phyloP scores from a whole-genome alignment of 2,888 invertebrate species.

The Ophion costatus region DNA sequence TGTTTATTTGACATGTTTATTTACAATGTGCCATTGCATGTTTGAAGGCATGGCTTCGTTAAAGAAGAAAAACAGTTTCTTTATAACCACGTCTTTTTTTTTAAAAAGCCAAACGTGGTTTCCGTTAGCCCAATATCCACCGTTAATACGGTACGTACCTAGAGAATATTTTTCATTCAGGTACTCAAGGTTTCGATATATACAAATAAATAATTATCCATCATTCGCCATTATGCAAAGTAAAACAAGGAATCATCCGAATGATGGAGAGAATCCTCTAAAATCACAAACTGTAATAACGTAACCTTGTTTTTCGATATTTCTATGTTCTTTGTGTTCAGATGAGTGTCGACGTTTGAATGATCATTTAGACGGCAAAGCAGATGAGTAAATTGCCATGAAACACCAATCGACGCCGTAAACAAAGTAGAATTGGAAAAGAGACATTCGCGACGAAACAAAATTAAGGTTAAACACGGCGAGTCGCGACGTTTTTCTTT shows the following conservation, averaged over 20 bases:
- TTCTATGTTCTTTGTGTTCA: neutral
- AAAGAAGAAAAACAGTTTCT: no score
- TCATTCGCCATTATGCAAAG: neutral
- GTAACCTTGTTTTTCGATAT: neutral
- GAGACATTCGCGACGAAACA: neutral
- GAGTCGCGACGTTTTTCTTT: conserved; percentile 1
- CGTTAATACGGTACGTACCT: neutral
- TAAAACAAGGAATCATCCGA: neutral
- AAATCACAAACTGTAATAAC: neutral
- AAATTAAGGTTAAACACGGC: conserved; percentile 44
- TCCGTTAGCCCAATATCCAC: no score
- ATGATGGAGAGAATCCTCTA: neutral
- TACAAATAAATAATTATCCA: neutral
- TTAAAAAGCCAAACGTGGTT: no score
- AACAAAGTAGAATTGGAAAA: neutral
- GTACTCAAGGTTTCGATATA: no score
- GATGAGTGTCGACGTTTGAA: neutral
- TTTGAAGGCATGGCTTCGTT: no score
- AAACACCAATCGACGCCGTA: neutral
- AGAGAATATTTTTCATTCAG: no score
- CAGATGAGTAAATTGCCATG: neutral
- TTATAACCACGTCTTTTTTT: no score
- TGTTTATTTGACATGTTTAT: no score
- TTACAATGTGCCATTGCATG: no score
- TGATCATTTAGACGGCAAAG: neutral